Evolutionary conservation across 2,113 vertebrate genomes (phyloP).

Genomic region (Strix uralensis): DNA sequence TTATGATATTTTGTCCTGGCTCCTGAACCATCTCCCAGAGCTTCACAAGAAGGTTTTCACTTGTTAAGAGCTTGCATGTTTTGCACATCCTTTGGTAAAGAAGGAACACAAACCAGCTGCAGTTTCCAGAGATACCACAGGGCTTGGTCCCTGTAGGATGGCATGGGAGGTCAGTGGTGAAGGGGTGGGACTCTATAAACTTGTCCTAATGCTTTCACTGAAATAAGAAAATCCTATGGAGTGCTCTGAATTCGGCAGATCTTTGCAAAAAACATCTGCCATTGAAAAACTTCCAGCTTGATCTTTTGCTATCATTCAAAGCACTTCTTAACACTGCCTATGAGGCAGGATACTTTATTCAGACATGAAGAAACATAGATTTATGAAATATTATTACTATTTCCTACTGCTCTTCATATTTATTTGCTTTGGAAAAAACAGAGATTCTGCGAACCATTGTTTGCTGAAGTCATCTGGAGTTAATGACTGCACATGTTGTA

Average conservation of each 20-base stretch:
- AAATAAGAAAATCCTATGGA: background rate
- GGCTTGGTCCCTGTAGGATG: background rate
- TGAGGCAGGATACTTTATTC: background rate
- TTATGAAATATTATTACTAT: background rate
- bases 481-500: background rate
- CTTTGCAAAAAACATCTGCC: background rate
- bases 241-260: background rate
- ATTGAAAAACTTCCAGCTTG: background rate
- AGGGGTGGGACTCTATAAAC: background rate
- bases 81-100: background rate
- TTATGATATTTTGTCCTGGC: background rate
- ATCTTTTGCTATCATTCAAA: background rate
- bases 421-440: background rate
- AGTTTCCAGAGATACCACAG: background rate
- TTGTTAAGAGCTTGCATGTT: background rate
- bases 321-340: background rate
- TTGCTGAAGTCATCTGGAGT: background rate
- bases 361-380: background rate
- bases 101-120: background rate
- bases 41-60: background rate
- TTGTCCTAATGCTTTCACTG: background rate
- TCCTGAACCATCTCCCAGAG: background rate
- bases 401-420: background rate
- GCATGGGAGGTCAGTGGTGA: rapidly evolving
- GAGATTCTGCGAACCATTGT: background rate